Evolutionary conservation across 2,888 invertebrate genomes (phyloP).

Genomic region (Andrena flavipes): DNA sequence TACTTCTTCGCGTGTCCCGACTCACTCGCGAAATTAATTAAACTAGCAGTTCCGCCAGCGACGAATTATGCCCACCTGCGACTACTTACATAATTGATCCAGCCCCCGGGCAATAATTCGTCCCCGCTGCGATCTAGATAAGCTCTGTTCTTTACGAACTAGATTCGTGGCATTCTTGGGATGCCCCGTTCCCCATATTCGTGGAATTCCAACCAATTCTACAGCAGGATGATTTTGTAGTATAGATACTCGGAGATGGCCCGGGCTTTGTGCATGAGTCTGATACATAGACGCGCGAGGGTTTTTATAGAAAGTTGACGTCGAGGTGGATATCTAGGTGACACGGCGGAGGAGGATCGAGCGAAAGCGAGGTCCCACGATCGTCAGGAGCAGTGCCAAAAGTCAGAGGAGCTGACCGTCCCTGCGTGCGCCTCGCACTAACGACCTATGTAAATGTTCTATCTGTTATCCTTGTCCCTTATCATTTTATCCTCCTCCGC

Average conservation of each 20-base stretch:
- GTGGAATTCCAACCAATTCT: constrained; percentile 28
- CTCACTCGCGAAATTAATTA: constrained; percentile 41
- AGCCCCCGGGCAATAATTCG: constrained; percentile 46
- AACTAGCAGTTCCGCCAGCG: constrained; percentile 33
- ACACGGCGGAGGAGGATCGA: constrained; percentile 38
- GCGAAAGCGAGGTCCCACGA: constrained; percentile 54
- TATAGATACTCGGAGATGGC: neutral
- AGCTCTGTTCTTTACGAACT: constrained; percentile 47
- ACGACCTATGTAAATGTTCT: constrained; percentile 83
- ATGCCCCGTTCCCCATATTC: constrained; percentile 40
- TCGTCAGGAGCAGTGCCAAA: constrained; percentile 55
- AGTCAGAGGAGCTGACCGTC: constrained; percentile 32
- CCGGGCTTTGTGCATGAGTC: neutral
- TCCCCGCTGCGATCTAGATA: constrained; percentile 45
- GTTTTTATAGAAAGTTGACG: neutral
- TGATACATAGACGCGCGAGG: neutral
- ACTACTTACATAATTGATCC: constrained; percentile 55
- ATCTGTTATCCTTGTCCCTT: constrained; percentile 83
- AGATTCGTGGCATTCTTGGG: constrained; percentile 54
- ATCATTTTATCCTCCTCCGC: constrained; percentile 79
- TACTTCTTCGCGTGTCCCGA: neutral
- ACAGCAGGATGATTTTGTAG: neutral
- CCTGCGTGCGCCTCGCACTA: constrained; percentile 77
- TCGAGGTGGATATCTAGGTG: constrained; percentile 22
- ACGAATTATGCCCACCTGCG: constrained; percentile 50